Percentiles rank a stretch among this genome's conserved stretches.
These are phyloP conservation scores for Gorsachius magnificus DNA, from an alignment of 2,797 vertebrate genomes.

Conservation along the genomic window DNA sequence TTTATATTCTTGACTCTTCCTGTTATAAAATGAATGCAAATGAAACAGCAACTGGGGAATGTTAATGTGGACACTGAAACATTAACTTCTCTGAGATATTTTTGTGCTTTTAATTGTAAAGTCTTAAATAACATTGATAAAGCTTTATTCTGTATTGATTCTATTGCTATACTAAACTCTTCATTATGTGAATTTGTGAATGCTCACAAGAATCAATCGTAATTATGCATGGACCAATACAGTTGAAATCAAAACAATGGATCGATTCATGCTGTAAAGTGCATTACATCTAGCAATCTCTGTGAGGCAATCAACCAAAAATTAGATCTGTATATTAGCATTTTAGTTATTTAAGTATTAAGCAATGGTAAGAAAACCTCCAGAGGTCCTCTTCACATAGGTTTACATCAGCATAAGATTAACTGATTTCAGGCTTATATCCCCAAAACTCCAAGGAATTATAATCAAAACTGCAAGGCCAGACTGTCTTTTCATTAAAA, in stretches of 20 bases:
- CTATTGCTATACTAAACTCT: constrained; percentile 53
- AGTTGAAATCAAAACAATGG: constrained; percentile 62
- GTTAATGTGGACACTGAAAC: background rate
- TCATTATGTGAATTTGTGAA: constrained; percentile 61
- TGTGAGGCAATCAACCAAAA: constrained; percentile 41
- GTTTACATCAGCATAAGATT: background rate
- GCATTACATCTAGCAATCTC: constrained; percentile 39
- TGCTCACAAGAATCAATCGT: constrained; percentile 59
- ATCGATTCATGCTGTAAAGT: constrained; percentile 36
- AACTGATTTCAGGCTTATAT: background rate
- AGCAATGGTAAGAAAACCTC: background rate
- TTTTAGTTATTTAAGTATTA: constrained; percentile 33
- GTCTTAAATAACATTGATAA: constrained; percentile 48
- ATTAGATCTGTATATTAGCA: constrained; percentile 5
- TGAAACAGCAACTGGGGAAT: background rate
- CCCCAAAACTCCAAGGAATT: background rate
- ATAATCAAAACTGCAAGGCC: background rate
- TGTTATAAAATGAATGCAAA: background rate
- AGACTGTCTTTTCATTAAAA: background rate
- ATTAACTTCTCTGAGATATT: constrained; percentile 34
- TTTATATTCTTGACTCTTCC: constrained; percentile 28
- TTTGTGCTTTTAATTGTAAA: constrained; percentile 32
- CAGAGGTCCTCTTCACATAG: background rate
- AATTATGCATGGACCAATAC: constrained; percentile 47
- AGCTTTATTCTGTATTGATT: constrained; percentile 56